Base-by-base conservation (phyloP, 1,140 invertebrate species). In the Psix sp. region DNA sequence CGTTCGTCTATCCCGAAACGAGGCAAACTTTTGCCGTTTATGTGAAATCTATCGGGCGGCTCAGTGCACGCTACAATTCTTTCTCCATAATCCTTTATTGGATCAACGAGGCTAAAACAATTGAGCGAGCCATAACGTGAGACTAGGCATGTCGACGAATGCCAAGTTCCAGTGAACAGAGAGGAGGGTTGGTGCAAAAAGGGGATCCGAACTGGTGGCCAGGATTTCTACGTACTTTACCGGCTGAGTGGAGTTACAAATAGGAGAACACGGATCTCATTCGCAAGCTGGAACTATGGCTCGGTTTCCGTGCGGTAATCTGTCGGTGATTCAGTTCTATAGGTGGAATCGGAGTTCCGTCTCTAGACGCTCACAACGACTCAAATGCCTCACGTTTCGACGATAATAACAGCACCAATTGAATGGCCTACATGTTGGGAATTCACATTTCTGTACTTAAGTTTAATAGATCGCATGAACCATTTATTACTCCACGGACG, bases 81-180 rank as follows among this genome's bases (percentile, higher is more conserved):
- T 84, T 85, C 77, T 78, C 80, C 82, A 76, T 85, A 85, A 85
- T 85, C 83, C 84, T 84, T 85, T 85, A 85, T 85, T 84, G 83
- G 81, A 85, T 85, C 83, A 85, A 84, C 82, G 83, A 79, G 80
- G 84, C 83, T 85, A 83, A 84, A 85, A 85, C 84, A 84, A 84
- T 85, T 83, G 82, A 84, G 82, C 81, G 79, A 62, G 74, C 78
- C 73, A 81, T 77, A 79, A 77, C 68, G 74, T 70, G 71, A 76
- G 74, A 68, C 80, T 77, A 74, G 75, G 66, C 43, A 46, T 38
- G 43, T 29, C 24, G 29, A 39, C 51, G 46, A 35, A 63, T 73
- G 60, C 70, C 48, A 68, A 48, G 56, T 67, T 74, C 51, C 46
- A 36, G 13, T 40, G 7, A 4, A 24, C 3, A 24, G 40, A 52